phyloP scores from a whole-genome alignment of 2,888 invertebrate genomes.

The Drosophila phalerata region DNA sequence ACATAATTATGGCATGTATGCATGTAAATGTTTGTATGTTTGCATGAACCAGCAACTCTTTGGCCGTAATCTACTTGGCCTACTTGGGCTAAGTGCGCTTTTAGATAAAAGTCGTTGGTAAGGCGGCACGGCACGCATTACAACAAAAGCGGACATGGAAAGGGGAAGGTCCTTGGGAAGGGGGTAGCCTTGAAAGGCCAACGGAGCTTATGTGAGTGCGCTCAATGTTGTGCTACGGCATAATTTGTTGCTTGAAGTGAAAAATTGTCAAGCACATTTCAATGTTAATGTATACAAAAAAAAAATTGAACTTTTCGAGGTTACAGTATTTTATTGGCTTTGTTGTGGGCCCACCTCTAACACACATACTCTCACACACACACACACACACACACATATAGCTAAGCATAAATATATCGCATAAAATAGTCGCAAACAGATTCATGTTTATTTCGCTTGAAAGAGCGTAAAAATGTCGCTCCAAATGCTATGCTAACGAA shows the following conservation, averaged over 20 bases:
- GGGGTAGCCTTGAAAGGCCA: constrained; percentile 64
- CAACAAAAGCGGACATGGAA: constrained; percentile 26
- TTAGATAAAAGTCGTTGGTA: constrained; percentile 78
- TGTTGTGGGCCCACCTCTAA: constrained; percentile 42
- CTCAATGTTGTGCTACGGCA: constrained; percentile 78
- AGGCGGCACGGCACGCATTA: constrained; percentile 69
- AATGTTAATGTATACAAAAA: constrained; percentile 71
- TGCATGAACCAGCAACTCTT: constrained; percentile 51
- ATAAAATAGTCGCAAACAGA: constrained; percentile 71
- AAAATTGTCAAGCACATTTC: constrained; percentile 80
- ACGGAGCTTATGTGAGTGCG: constrained; percentile 54
- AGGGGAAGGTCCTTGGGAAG: background rate
- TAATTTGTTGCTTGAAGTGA: constrained; percentile 81
- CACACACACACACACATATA: constrained; percentile 5
- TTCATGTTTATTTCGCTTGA: constrained; percentile 81
- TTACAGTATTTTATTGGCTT: constrained; percentile 77
- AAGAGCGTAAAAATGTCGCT: constrained; percentile 76
- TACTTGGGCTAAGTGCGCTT: constrained; percentile 80
- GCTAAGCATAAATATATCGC: constrained; percentile 38
- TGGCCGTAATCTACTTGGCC: constrained; percentile 77
- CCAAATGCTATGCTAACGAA: constrained; percentile 49
- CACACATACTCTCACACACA: constrained; percentile 16
- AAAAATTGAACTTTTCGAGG: constrained; percentile 80
- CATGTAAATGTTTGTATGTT: constrained; percentile 3
- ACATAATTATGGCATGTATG: constrained; percentile 34